Evolutionary conservation across 2,888 invertebrate species (phyloP).

Genomic region (Nysson spinosus): DNA sequence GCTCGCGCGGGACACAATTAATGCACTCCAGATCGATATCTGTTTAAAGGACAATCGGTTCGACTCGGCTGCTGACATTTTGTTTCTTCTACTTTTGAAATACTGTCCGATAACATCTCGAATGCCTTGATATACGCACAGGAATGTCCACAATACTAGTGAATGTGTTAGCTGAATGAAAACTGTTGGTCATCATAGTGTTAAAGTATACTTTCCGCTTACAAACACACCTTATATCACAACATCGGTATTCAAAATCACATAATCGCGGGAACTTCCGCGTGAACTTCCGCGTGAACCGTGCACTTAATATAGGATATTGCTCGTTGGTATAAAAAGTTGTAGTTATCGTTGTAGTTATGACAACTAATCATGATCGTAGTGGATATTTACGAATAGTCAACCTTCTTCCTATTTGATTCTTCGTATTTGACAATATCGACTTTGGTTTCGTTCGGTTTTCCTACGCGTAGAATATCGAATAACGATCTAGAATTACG

Average conservation of each 20-base stretch:
- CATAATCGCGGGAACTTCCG: slow-evolving; percentile 7
- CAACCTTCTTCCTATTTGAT: not conserved
- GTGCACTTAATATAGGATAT: not conserved
- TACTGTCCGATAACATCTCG: slow-evolving; percentile 15
- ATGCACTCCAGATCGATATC: too few relatives aligned
- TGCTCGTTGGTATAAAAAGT: too few relatives aligned
- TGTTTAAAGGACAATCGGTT: too few relatives aligned
- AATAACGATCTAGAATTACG: too few relatives aligned
- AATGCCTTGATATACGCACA: not conserved
- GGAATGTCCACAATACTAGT: slow-evolving; percentile 51
- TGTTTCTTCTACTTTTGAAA: too few relatives aligned
- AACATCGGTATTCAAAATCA: slow-evolving; percentile 24
- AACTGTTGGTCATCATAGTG: not conserved
- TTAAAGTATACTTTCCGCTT: not conserved
- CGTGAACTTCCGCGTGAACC: not conserved
- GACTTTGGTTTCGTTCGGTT: not conserved
- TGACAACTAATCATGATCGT: too few relatives aligned
- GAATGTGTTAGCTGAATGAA: not conserved
- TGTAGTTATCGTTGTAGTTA: too few relatives aligned
- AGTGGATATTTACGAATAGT: too few relatives aligned
- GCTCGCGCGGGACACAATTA: too few relatives aligned
- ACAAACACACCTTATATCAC: slow-evolving; percentile 1
- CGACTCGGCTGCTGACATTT: too few relatives aligned
- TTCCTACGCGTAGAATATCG: too few relatives aligned
- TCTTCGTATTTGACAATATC: not conserved